phyloP scores from a whole-genome alignment of 2,888 invertebrate genomes.

The Saturnia pavonia region DNA sequence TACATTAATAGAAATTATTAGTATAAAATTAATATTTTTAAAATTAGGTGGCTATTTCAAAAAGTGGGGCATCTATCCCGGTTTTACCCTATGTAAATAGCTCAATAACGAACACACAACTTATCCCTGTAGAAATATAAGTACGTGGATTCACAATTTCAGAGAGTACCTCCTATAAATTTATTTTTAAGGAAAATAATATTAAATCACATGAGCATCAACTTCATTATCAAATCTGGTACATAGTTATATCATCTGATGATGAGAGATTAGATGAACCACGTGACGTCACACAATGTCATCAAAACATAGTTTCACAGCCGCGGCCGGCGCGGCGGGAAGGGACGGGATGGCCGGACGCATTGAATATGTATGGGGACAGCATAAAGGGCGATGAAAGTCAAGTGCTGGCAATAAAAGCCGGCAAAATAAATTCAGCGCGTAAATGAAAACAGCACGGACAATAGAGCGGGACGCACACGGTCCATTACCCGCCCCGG shows the following conservation, averaged over 20 bases:
- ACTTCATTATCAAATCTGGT: no score
- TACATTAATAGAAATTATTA: no score
- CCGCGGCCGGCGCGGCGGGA: conserved; percentile 49
- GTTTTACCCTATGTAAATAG: no score
- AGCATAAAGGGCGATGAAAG: conserved; percentile 62
- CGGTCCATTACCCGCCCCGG: conserved; percentile 68
- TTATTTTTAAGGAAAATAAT: no score
- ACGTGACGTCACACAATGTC: conserved; percentile 25
- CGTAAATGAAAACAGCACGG: conserved; percentile 66
- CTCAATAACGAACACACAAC: no score
- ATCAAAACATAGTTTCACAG: conserved; percentile 44
- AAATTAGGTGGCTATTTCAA: no score
- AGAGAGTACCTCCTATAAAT: no score
- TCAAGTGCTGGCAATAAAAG: conserved; percentile 56
- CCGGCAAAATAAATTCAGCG: conserved; percentile 56
- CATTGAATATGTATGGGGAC: conserved; percentile 68
- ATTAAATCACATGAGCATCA: no score
- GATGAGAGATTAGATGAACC: conserved; percentile 31
- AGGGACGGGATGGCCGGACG: conserved; percentile 50
- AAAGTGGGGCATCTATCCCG: no score
- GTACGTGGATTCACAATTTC: no score
- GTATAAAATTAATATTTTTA: no score
- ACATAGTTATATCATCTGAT: neutral
- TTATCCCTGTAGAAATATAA: no score
- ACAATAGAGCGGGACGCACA: conserved; percentile 63